Percentiles rank a stretch among this genome's conserved stretches.
These are phyloP conservation scores for Laodelphax striatellus DNA, from an alignment of 1,140 invertebrate genomes.

Conservation along the genomic window DNA sequence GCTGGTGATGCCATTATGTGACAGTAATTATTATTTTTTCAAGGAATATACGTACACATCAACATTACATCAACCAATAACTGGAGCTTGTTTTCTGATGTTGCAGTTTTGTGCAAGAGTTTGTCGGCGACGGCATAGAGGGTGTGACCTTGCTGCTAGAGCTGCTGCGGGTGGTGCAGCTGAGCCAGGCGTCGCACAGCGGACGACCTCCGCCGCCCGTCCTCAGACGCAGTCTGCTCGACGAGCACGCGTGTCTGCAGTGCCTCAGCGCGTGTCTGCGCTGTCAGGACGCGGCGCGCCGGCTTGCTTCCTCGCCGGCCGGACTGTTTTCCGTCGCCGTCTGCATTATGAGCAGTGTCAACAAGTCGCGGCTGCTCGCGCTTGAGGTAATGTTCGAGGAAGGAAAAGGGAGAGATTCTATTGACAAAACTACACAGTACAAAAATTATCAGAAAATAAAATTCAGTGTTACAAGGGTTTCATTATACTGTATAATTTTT, in stretches of 20 bases:
- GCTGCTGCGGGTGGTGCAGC: conserved; percentile 69
- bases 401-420: no score
- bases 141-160: conserved; percentile 70
- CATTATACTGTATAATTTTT: no score
- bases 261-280: conserved; percentile 66
- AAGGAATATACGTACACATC: no score
- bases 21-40: no score
- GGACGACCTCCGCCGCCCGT: conserved; percentile 28
- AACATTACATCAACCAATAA: no score
- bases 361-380: conserved; percentile 68
- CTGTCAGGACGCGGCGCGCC: conserved; percentile 58
- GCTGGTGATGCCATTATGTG: no score
- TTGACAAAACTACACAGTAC: no score
- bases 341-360: conserved; percentile 75
- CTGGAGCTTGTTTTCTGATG: no score
- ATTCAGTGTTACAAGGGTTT: no score
- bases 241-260: conserved; percentile 81
- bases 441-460: no score
- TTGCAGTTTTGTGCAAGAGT: conserved; percentile 76
- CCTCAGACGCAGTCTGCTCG: conserved; percentile 45
- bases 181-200: conserved; percentile 44
- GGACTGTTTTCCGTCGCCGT: conserved; percentile 77
- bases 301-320: conserved; percentile 61
- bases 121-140: conserved; percentile 68
- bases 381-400: conserved; percentile 52